Evolutionary conservation across 1,140 invertebrate species (phyloP).

Genomic region (Hylyphantes graminicola): DNA sequence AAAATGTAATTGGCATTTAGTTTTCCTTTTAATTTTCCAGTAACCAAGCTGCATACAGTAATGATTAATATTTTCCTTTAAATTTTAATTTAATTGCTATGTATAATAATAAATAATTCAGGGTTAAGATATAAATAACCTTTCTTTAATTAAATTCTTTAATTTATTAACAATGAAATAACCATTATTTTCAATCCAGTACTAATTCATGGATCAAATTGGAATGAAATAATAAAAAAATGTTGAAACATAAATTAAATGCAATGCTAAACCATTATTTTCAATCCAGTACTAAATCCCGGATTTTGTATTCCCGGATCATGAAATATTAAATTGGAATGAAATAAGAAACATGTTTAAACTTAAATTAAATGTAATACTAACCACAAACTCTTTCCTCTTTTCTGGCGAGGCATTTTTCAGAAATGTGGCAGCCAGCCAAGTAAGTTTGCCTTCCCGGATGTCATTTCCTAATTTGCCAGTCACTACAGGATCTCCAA

Average conservation of each 20-base stretch:
- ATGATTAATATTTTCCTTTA: background rate
- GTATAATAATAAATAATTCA: background rate
- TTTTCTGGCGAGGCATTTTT: constrained; percentile 73
- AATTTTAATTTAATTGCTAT: background rate
- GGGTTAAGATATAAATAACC: background rate
- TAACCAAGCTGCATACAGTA: background rate
- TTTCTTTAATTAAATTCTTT: background rate
- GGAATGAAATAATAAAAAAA: background rate
- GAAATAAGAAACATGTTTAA: background rate
- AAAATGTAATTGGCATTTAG: background rate
- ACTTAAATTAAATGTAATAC: background rate
- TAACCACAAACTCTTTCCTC: constrained; percentile 64
- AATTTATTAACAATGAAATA: background rate
- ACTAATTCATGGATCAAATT: background rate
- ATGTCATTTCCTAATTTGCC: constrained; percentile 95
- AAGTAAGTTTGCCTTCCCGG: constrained; percentile 94
- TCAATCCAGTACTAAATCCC: background rate
- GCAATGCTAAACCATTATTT: background rate
- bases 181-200: background rate
- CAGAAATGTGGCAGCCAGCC: constrained; percentile 91
- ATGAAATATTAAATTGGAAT: background rate
- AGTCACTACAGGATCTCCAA: constrained; percentile 83
- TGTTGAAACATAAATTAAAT: background rate
- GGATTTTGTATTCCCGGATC: no score
- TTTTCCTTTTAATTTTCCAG: background rate